Evolutionary conservation across 2,888 invertebrate genomes (phyloP), one percentile per base, ranked within the genome.

Genomic region (Cephus spinipes): DNA sequence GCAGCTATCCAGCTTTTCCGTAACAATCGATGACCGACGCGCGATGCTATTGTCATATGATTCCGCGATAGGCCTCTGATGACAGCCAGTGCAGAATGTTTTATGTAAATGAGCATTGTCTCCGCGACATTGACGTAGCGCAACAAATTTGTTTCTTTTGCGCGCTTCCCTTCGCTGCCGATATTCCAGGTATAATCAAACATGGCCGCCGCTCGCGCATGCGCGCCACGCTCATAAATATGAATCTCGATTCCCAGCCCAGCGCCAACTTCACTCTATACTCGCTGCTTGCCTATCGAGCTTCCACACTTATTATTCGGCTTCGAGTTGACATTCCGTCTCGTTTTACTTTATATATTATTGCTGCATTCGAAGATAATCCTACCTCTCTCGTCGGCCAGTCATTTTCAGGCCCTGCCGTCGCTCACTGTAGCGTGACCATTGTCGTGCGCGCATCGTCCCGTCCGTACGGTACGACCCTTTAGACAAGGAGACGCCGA

Each of bases 71-170:
- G 78, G 79, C 79, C 79, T 77, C 73, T 81, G 86, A 86, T 87
- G 88, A 87, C 86, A 85, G 83, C 83, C 80, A 73, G 78, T 84
- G 81, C 80, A 79, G 83, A 86, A 87, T 89, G 88, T 89, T 88
- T 89, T 88, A 88, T 89, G 88, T 84, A 89, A 88, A 89, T 89
- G 80, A 69, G 85, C 83, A 88, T 88, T 88, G 89, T 87, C 82
- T 81, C 79, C 73, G 81, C 83, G 87, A 86, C 87, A 85, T 86
- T 86, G 85, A 86, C 81, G 85, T 75, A 77, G 80, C 76, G 74
- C 78, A 75, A 81, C 78, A 82, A 84, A 81, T 85, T 84, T 84
- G 81, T 84, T 84, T 83, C 81, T 81, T 79, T 78, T 81, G 79
- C 77, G 55, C 55, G 81, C 79, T 78, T 80, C 79, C 79, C 82